Evolutionary conservation across 2,888 invertebrate species (phyloP), one percentile per base, ranked within the genome.

Genomic region (Drepana falcataria): DNA sequence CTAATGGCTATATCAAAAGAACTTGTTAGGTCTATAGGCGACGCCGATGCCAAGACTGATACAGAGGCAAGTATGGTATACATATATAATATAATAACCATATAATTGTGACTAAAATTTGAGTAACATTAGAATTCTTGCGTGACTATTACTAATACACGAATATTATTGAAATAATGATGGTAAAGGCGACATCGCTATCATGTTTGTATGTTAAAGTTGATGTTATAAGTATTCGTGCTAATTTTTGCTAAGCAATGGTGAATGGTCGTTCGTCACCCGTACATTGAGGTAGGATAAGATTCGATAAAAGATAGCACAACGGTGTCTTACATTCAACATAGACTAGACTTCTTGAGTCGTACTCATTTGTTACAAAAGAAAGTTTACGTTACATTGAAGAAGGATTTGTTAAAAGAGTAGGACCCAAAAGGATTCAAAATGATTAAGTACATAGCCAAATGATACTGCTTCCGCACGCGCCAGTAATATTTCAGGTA

Each of bases 1-100:
- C 73, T 91, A 71, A 88, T 90, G 88, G 90, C 90, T 72, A 91
- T 91, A 74, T 91, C 91, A 49, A 91, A 91, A 75, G 91, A 91
- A 69, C 85, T 91, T 55, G 89, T 91, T 63, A 84, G 91, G 68
- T 91, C 91, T 48, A 91, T 91, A 59, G 91, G 91, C 54, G 91
- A 91, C 59, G 91, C 91, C 21, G 91, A 91, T 60, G 90, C 90
- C 67, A 91, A 91, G 80, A 91, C 91, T 73, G 91, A 91, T 72
- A 89, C 91, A 48, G 90, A 91, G 90, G 91, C 89, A 67, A 82
- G 85, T 84, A 75, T 67, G 70, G 64, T 71, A 66, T 64, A 59
- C 66, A 68, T 65, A 69, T 53, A n/a, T n/a, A n/a, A n/a, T n/a
- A n/a, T n/a, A n/a, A n/a, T n/a, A n/a, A n/a, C n/a, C n/a, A n/a